These are phyloP conservation scores for Aphelenchoides besseyi DNA, from an alignment of 1,140 invertebrate genomes.

Conservation along the genomic window DNA sequence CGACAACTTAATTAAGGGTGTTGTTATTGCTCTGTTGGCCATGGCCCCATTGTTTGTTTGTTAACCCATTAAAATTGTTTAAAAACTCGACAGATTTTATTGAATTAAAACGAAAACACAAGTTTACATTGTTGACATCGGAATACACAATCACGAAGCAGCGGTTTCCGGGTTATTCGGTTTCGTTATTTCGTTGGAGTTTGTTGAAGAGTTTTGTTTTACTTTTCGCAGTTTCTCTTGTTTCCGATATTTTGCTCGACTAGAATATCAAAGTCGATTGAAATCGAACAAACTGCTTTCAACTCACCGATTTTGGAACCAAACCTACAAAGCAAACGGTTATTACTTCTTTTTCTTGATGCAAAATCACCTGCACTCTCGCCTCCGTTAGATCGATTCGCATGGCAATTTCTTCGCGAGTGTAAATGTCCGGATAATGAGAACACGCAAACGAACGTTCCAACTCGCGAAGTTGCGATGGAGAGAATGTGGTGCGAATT, in stretches of 20 bases:
- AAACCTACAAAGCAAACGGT: constrained; percentile 92
- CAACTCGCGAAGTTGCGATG: constrained; percentile 82
- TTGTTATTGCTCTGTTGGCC: constrained; percentile 24
- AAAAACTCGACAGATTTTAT: neutral
- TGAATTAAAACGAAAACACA: too few relatives aligned
- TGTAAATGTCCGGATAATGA: constrained; percentile 92
- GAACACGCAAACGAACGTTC: constrained; percentile 91
- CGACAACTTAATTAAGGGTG: constrained; percentile 11
- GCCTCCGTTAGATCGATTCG: too few relatives aligned
- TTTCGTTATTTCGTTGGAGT: constrained; percentile 22
- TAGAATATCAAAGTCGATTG: neutral
- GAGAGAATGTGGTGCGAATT: constrained; percentile 93
- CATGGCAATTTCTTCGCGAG: too few relatives aligned
- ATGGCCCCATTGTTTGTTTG: constrained; percentile 2
- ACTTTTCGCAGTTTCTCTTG: constrained; percentile 50
- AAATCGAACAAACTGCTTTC: neutral
- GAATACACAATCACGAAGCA: too few relatives aligned
- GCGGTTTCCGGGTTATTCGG: too few relatives aligned
- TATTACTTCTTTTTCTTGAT: constrained; percentile 95
- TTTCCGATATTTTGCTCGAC: constrained; percentile 52
- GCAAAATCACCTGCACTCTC: constrained; percentile 70
- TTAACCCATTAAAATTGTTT: constrained; percentile 18
- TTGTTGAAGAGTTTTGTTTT: constrained; percentile 33
- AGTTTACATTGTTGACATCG: too few relatives aligned
- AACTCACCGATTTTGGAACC: constrained; percentile 65